Conservation (phyloP, 2,797 vertebrate genomes). For the Syndactyla subalaris region DNA sequence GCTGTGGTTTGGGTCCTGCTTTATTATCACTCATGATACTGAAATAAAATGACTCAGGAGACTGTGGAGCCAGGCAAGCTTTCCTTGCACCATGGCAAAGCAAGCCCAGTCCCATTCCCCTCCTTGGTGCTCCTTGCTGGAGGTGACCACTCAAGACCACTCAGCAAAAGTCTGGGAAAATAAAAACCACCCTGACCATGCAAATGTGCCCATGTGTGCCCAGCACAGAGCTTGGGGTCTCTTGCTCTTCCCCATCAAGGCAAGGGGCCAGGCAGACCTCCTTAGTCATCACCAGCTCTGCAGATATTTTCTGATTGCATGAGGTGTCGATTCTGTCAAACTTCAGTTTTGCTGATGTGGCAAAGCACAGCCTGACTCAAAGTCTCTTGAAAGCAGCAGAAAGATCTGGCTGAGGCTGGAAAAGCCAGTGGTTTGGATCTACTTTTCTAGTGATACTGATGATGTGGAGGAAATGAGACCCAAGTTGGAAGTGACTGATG, state of each 20-base stretch:
- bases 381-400: background rate
- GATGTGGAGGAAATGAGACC: background rate
- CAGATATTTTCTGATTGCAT: background rate
- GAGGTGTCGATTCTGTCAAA: background rate
- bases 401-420: background rate
- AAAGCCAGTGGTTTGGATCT: slow-evolving; percentile 21
- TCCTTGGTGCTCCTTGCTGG: background rate
- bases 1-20: background rate
- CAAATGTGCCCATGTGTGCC: background rate
- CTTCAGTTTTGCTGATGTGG: background rate
- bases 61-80: background rate
- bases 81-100: background rate
- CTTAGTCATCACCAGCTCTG: background rate
- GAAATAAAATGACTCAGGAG: background rate
- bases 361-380: background rate
- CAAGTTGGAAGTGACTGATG: background rate
- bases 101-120: background rate
- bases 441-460: background rate
- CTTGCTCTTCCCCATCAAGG: background rate
- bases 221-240: background rate
- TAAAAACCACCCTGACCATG: background rate
- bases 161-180: background rate
- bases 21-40: background rate
- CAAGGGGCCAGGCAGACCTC: background rate
- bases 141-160: background rate